Percentiles rank a stretch among this genome's conserved stretches.
These are phyloP conservation scores for Buceros bicornis DNA, from an alignment of 2,797 vertebrate species.

Conservation along the genomic window DNA sequence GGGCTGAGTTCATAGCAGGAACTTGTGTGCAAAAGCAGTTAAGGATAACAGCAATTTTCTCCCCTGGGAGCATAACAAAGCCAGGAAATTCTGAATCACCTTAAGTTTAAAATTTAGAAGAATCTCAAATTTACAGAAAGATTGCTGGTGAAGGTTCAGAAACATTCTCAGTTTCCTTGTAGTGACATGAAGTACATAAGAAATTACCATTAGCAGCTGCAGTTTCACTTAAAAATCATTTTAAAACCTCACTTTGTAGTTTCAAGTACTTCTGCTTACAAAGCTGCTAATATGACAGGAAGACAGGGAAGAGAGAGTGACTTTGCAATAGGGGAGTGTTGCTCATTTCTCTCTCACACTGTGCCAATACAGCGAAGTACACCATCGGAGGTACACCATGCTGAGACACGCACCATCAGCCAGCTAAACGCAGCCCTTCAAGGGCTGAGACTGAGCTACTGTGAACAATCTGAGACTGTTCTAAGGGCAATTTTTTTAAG, in stretches of 20 bases:
- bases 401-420: neutral
- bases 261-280: constrained; percentile 18
- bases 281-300: neutral
- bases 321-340: neutral
- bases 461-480: neutral
- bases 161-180: neutral
- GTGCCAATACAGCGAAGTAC: neutral
- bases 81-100: neutral
- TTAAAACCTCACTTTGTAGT: neutral
- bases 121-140: neutral
- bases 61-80: neutral
- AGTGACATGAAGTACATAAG: neutral
- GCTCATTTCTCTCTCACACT: neutral
- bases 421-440: neutral
- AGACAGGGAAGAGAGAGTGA: neutral
- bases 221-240: constrained; percentile 23
- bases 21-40: neutral
- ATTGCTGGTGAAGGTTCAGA: neutral
- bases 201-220: neutral
- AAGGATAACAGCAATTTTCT: neutral
- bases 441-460: neutral
- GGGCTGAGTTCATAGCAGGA: neutral
- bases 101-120: neutral
- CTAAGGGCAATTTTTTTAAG: neutral
- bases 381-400: neutral